These are phyloP conservation scores for Bradynema listronoti DNA, from an alignment of 1,140 invertebrate genomes.

Conservation along the genomic window DNA sequence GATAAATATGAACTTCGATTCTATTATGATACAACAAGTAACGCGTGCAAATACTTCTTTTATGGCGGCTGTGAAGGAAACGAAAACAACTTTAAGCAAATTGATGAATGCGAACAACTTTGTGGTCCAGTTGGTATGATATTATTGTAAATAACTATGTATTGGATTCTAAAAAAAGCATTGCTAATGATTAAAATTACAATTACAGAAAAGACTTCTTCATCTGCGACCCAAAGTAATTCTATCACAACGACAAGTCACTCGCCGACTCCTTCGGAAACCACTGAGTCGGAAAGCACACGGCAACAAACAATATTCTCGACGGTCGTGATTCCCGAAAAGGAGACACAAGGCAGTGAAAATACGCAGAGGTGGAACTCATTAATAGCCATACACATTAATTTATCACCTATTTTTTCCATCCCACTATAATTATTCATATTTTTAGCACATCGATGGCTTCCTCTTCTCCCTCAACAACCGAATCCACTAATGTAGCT, in stretches of 20 bases:
- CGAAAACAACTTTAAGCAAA: conserved; percentile 72
- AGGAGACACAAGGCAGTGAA: neutral
- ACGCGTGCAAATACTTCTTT: conserved; percentile 69
- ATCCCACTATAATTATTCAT: neutral
- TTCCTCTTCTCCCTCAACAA: neutral
- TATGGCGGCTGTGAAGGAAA: conserved; percentile 72
- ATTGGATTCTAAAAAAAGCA: neutral
- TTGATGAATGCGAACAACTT: conserved; percentile 73
- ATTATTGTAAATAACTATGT: neutral
- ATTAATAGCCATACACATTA: too few relatives aligned
- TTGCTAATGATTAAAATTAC: neutral
- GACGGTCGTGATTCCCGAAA: too few relatives aligned
- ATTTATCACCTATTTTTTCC: too few relatives aligned
- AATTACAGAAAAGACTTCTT: neutral
- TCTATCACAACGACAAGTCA: conserved; percentile 23
- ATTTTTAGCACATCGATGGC: neutral
- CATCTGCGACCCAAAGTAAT: conserved; percentile 10
- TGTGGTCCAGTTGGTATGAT: conserved; percentile 62
- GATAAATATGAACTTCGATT: conserved; percentile 55
- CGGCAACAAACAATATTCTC: too few relatives aligned
- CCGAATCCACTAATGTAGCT: conserved; percentile 2
- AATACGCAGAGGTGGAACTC: too few relatives aligned
- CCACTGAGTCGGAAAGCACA: conserved; percentile 18
- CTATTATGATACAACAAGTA: conserved; percentile 50
- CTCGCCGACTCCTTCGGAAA: neutral